Base-by-base conservation (phyloP, 1,140 invertebrate genomes). In the Penaeus indicus region DNA sequence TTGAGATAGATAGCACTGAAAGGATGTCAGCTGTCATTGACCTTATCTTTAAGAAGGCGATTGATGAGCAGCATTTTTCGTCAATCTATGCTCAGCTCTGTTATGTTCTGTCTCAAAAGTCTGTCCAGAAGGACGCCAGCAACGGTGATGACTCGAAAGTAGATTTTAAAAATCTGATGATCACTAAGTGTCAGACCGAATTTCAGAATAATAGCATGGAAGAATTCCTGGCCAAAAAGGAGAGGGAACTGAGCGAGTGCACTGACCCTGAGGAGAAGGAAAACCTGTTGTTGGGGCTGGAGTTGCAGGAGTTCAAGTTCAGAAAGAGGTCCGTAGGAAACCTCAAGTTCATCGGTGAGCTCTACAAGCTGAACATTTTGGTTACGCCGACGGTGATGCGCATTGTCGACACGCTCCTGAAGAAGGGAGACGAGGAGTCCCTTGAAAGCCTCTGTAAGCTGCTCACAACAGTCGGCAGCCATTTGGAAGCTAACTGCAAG, bases 361-460 rank as follows among this genome's bases (percentile, higher is more conserved):
- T 99, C 19, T 99, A 96, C 92, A 99, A 98, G 93, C 94, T 97
- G 91, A 95, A 96, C 89, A 98, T 99, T 96, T 93, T 99, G 47
- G 98, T 96, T 1, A 94, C 95, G 1, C 96, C 95, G 91, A 99
- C 99, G 90, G 99, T 99, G 96, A 94, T 96, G 90, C 94, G 95
- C 79, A 99, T 98, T 93, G 95, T 98, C 90, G 94, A 94, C 67
- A 95, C 96, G 85, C 94, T 99, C 83, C 93, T 99, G 22, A 77
- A 90, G 89, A 75, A 67, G 86, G 92, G 92, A 54, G 97, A 98
- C 91, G 97, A 98, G 92, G 98, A 99, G 91, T 97, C 96, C 92
- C 93, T 99, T 7, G 98, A 99, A 93, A 98, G 97, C 92, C 94
- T 99, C 3, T 99, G 97, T 92, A 96, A 97, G 93, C 94, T 99